Evolutionary conservation across 1,140 invertebrate genomes (phyloP), one percentile per base, ranked within the genome.

Genomic region (Bombus fervidus): DNA sequence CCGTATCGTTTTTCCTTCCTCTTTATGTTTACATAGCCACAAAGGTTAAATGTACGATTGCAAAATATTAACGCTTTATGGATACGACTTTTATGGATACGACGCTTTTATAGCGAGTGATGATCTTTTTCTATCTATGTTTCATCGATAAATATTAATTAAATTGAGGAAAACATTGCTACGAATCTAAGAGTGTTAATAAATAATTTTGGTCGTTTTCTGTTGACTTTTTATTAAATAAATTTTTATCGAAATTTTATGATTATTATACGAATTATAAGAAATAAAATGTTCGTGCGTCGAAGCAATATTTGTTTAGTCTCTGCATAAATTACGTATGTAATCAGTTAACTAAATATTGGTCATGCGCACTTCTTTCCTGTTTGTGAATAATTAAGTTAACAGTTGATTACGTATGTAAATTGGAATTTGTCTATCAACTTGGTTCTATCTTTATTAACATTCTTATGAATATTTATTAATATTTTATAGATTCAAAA

Each of bases 1-100:
- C 78, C 78, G 66, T 74, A 90, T 89, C 88, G 89, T 87, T 89
- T 79, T 86, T 69, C 81, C 68, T 37, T 47, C 64, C 84, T 85
- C 85, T 81, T 78, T 41, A 43, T 34, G 47, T 41, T 64, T 37
- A 59, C 37, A 15, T 6, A 47, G 41, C 12, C 18, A 10, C 39
- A n/a, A n/a, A 41, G 18, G 12, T 12, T 28, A 28, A 72, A 41
- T 15, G 22, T 31, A 13, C 18, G 34, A 34, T 39, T 34, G 47
- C n/a, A 31, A 77, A 39, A n/a, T 31, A 28, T n/a, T n/a, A 62
- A 62, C 4, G 28, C 9, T 13, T 13, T n/a, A 62, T 13, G 28
- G 28, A 75, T 18, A 12, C 13, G 18, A 22, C 18, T 22, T n/a
- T n/a, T n/a, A 62, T n/a, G 59, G 10, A 75, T n/a, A 6, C 25